Base-by-base conservation (phyloP, 2,113 vertebrate genomes). In the Syngnathus floridae region DNA sequence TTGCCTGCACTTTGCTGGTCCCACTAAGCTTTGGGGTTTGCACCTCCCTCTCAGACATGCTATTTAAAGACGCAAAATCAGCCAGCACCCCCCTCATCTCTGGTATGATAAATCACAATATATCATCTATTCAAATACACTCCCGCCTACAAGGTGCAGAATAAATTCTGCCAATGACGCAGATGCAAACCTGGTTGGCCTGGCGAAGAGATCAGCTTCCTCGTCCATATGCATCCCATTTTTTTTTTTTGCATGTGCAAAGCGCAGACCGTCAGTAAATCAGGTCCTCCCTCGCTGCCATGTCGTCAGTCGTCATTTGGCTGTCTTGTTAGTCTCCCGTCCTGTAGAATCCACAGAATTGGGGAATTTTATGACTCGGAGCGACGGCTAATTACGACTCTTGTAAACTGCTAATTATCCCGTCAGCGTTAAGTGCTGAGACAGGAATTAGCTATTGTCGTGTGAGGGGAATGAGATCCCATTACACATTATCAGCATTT, bases 351-450 rank as follows among this genome's bases (percentile, higher is more conserved):
- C 43, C 31, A 57, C 52, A 55, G 22, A 46, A 38, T 63, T 70
- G 55, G 7, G 46, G 31, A 57, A 35, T 64, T 31, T 45, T 13
- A 1, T 67, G 46, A 35, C 5, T 61, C 3, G 21, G 21, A 61
- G 40, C 21, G 12, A 9, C 21, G 21, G 40, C 16, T 67, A 60
- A 76, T 70, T 56, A 21, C 36, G 17, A 40, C 62, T 43, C 38
- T 60, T 72, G 66, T 62, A 67, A 65, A 69, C 54, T 69, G 40
- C 49, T 70, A 62, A 72, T 81, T 67, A 79, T 41, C 54, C 40
- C 49, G 21, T 19, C 55, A 51, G 57, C 67, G 58, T 49, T 46
- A 69, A 65, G 3, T 7, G 52, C 46, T 63, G 74, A 73, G 63
- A 56, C 67, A 60, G 66, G 64, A 45, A 61, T 61, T 26, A 61